These are phyloP conservation scores for Pinctada fucata DNA, from an alignment of 2,888 invertebrate species.

Conservation along the genomic window DNA sequence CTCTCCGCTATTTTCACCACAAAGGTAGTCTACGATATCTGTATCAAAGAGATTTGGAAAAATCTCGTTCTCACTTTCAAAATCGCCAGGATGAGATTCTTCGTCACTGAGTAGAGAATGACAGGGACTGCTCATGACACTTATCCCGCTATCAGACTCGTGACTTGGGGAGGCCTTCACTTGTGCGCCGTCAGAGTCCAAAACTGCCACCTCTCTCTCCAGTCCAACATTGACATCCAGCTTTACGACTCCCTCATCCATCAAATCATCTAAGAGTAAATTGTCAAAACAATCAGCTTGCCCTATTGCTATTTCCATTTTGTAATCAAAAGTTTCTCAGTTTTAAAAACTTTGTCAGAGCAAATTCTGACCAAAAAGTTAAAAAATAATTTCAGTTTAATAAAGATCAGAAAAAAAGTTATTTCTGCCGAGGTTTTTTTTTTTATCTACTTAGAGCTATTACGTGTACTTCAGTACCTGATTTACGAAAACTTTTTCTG, in stretches of 20 bases:
- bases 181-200: conserved; percentile 11
- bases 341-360: no score
- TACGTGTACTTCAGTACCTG: no score
- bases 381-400: no score
- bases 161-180: conserved; percentile 62
- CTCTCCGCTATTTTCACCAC: conserved; percentile 1
- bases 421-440: no score
- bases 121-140: conserved; percentile 45
- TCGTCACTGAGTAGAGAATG: conserved; percentile 18
- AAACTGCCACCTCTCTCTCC: background rate
- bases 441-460: no score
- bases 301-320: background rate
- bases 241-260: conserved; percentile 44
- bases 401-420: no score
- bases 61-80: conserved; percentile 1
- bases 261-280: conserved; percentile 58
- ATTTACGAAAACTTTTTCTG: no score
- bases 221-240: conserved; percentile 48
- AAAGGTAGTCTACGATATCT: conserved; percentile 13
- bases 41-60: conserved; percentile 15
- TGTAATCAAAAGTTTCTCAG: no score
- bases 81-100: conserved; percentile 3
- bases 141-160: conserved; percentile 67
- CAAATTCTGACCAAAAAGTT: no score
- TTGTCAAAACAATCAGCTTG: background rate